Evolutionary conservation across 2,113 vertebrate species (phyloP), one percentile per base, ranked within the genome.

Genomic region (Macrotus californicus): DNA sequence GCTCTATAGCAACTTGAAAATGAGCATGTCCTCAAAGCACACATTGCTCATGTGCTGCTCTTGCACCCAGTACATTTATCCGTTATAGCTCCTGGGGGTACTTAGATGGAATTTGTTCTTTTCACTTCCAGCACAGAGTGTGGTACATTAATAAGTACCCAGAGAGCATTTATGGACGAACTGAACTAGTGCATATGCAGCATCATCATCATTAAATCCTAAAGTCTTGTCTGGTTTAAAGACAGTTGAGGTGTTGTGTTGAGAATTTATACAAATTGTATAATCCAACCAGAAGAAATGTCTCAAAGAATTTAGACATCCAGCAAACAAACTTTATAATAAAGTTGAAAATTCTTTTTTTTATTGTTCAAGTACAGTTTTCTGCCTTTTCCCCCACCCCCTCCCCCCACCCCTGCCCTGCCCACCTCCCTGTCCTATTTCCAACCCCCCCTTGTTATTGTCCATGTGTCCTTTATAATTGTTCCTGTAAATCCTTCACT

Each of bases 31-130:
- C 34, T 81, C 24, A 85, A 73, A 81, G 29, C 48, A 93, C 6
- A 22, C 2, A 1, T 52, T 54, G 14, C 9, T 26, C 12, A 5
- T 10, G n/a, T 21, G 22, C 36, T 46, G 0, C 6, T 31, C 0
- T 26, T 43, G 9, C 6, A 39, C n/a, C 46, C n/a, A 13, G 3
- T n/a, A 24, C 39, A 70, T 19, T 31, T 3, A 9, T 46, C 31
- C 79, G 10, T 54, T 66, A 7, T 1, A 69, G 48, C 22, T 79
- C 19, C 48, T 67, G 61, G 2, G 7, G 34, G 4, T 11, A 6
- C 12, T 50, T 59, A n/a, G 18, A 52, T 70, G 24, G 10, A 76
- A 24, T 34, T 64, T 21, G 36, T 82, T 56, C 14, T 88, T 93
- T 90, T 91, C 26, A 10, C 56, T 87, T 91, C 34, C 12, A 83